Base-by-base conservation (phyloP, 2,888 invertebrate species). In the Drosophila subquinaria region DNA sequence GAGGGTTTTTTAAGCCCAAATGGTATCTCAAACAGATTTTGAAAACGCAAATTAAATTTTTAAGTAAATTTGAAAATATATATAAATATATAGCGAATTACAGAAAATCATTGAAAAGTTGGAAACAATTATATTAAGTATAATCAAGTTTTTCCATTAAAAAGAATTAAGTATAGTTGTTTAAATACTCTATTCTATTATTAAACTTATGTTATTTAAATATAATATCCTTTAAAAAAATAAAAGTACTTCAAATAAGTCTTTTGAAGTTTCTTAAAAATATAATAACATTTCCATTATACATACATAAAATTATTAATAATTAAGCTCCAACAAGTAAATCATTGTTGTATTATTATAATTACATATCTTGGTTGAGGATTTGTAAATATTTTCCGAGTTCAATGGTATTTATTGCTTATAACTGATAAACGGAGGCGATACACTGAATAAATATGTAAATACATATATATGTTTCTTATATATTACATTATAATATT, bases 331-430 rank as follows among this genome's bases (percentile, higher is more conserved):
- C 11, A 20, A 23, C 13, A 20, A 42, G 17, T 10, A 42, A 42
- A 43, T 20, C 11, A 6, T 43, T 20, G 1, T 20, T 20, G 11
- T 20, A 11, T 43, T 20, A 30, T 40, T 55, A 13, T 17, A 17
- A 15, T 17, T 13, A 20, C 20, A 17, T 40, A 48, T 59, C 10
- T 30, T 47, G 15, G 15, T 27, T 6, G 3, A 15, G 30, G 13
- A 43, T 36, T 38, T 52, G 1, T 23, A 13, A 6, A 38, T 20
- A 45, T 27, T 36, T 51, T 17, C 4, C 10, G 40, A 51, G 33
- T 47, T 57, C 9, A 57, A 57, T 27, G n/a, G 27, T 3, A 50
- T 48, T 27, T 20, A 43, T 48, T 60, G 45, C 60, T 36, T 20
- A 5, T 13, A 52, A 10, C 65, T 35, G 65, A 57, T 50, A 17